phyloP scores from a whole-genome alignment of 2,888 invertebrate species.

The Pediacus dermestoides region DNA sequence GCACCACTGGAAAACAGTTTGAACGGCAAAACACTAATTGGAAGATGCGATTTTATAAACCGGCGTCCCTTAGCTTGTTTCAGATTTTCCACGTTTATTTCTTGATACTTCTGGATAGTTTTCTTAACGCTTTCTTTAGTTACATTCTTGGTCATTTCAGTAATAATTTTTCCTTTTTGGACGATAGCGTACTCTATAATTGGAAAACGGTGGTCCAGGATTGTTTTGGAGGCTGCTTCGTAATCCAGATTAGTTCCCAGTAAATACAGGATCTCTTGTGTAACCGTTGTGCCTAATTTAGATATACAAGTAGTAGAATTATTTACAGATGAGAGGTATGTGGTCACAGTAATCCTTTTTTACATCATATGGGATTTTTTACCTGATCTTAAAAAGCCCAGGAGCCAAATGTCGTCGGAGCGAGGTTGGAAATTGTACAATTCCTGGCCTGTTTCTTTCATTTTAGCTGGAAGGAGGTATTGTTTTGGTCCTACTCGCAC shows the following conservation, averaged over 20 bases:
- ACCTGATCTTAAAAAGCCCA: constrained; percentile 74
- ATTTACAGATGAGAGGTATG: too few species aligned
- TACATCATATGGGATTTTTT: too few species aligned
- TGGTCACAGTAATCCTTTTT: too few species aligned
- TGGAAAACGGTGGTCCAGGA: constrained; percentile 65
- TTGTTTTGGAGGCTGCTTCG: constrained; percentile 55
- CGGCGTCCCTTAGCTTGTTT: constrained; percentile 48
- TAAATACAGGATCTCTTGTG: constrained; percentile 75
- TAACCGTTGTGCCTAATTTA: constrained; percentile 72
- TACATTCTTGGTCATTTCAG: too few species aligned
- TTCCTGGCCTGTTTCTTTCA: constrained; percentile 57
- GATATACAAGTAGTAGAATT: too few species aligned
- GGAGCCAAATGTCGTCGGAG: constrained; percentile 65
- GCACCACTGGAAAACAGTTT: constrained; percentile 53
- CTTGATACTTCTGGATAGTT: too few species aligned
- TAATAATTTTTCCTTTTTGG: too few species aligned
- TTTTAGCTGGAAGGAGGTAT: constrained; percentile 66
- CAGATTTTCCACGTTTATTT: constrained; percentile 50
- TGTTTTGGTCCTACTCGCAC: constrained; percentile 69
- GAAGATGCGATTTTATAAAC: constrained; percentile 69
- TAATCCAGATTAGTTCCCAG: constrained; percentile 69
- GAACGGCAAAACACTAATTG: constrained; percentile 66
- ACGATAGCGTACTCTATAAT: constrained; percentile 79
- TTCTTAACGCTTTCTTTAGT: too few species aligned
- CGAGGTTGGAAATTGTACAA: constrained; percentile 67